These are phyloP conservation scores for Leptinotarsa juncta DNA, from an alignment of 2,888 invertebrate species.

Conservation along the genomic window DNA sequence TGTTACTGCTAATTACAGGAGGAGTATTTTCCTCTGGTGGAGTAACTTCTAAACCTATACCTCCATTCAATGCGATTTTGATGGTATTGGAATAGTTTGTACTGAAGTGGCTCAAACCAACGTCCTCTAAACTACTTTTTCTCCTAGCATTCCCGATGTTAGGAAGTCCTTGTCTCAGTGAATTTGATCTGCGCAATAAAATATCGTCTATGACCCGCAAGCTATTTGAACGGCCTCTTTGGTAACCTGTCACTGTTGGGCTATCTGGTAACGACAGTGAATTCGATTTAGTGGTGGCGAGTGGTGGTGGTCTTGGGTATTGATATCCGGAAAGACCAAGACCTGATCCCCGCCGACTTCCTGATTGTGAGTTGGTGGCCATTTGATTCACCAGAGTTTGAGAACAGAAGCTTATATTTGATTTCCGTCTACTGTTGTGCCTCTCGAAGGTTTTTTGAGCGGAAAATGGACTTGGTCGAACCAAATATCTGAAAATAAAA, in stretches of 20 bases:
- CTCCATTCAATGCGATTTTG: slow-evolving; percentile 86
- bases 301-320: slow-evolving; percentile 79
- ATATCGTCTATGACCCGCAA: slow-evolving; percentile 89
- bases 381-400: slow-evolving; percentile 78
- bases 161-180: slow-evolving; percentile 83
- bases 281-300: slow-evolving; percentile 87
- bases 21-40: slow-evolving; percentile 71
- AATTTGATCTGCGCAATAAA: slow-evolving; percentile 84
- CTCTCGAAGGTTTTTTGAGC: slow-evolving; percentile 95
- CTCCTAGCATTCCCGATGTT: slow-evolving; percentile 73
- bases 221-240: slow-evolving; percentile 84
- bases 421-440: slow-evolving; percentile 90
- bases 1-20: slow-evolving; percentile 69
- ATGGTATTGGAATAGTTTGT: slow-evolving; percentile 81
- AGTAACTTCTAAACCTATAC: slow-evolving; percentile 82
- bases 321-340: slow-evolving; percentile 69
- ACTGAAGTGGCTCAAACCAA: slow-evolving; percentile 85
- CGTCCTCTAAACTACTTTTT: slow-evolving; percentile 88
- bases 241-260: slow-evolving; percentile 83
- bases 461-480: slow-evolving; percentile 94
- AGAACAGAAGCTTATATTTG: slow-evolving; percentile 91
- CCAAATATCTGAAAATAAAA: slow-evolving; percentile 79
- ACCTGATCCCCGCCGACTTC: slow-evolving; percentile 64
- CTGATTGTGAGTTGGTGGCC: slow-evolving; percentile 68
- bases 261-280: slow-evolving; percentile 90